These are phyloP conservation scores for Diabrotica undecimpunctata DNA, from an alignment of 1,140 invertebrate genomes.

Conservation along the genomic window DNA sequence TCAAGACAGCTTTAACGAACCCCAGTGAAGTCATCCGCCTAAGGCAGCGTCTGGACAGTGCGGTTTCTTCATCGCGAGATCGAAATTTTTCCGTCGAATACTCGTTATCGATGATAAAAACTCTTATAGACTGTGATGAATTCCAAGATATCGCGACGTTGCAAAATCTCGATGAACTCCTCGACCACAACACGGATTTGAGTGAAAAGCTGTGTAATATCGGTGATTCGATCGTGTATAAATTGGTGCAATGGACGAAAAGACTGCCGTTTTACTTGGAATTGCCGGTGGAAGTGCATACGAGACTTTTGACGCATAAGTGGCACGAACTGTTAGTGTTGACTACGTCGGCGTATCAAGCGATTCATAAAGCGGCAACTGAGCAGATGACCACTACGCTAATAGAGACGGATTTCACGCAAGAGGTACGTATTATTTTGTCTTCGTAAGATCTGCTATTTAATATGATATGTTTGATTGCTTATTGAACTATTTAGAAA, in stretches of 20 bases:
- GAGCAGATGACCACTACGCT: slow-evolving; percentile 48
- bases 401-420: slow-evolving; percentile 67
- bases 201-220: slow-evolving; percentile 91
- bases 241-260: slow-evolving; percentile 97
- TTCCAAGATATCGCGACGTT: slow-evolving; percentile 92
- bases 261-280: slow-evolving; percentile 94
- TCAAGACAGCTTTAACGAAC: slow-evolving; percentile 90
- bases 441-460: too few relatives aligned
- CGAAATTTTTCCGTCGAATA: slow-evolving; percentile 76
- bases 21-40: slow-evolving; percentile 87
- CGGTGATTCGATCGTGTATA: slow-evolving; percentile 93
- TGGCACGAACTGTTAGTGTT: slow-evolving; percentile 96
- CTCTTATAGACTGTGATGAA: slow-evolving; percentile 89
- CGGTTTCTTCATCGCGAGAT: slow-evolving; percentile 81
- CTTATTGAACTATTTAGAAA: too few relatives aligned
- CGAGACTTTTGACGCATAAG: slow-evolving; percentile 91
- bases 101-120: slow-evolving; percentile 80
- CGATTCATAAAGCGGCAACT: slow-evolving; percentile 65
- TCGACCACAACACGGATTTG: slow-evolving; percentile 86
- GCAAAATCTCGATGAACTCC: slow-evolving; percentile 83
- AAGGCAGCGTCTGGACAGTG: slow-evolving; percentile 79
- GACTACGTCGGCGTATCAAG: slow-evolving; percentile 89
- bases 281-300: slow-evolving; percentile 90
- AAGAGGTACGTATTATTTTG: slow-evolving; percentile 72
- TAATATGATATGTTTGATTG: too few relatives aligned